phyloP scores from a whole-genome alignment of 1,140 invertebrate genomes.

The Caenorhabditis remanei region DNA sequence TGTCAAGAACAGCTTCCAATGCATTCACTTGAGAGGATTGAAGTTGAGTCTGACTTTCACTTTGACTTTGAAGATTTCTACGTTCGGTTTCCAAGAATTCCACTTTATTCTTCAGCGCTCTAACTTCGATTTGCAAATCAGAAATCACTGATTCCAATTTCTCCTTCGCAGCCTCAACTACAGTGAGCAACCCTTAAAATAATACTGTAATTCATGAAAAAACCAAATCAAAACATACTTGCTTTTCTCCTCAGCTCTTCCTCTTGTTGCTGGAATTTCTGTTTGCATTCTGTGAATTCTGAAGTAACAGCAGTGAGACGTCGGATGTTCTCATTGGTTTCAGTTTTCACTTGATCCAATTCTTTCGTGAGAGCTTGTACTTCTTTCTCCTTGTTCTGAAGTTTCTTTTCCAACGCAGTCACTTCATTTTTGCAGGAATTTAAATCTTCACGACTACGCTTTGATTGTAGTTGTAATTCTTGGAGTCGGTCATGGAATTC shows the following conservation, averaged over 20 bases:
- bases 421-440: constrained; percentile 73
- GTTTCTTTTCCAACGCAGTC: constrained; percentile 70
- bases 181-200: constrained; percentile 60
- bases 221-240: neutral
- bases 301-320: constrained; percentile 62
- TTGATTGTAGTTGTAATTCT: constrained; percentile 74
- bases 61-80: constrained; percentile 74
- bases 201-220: no score
- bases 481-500: constrained; percentile 76
- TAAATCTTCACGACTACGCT: constrained; percentile 73
- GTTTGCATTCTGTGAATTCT: constrained; percentile 65
- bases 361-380: constrained; percentile 72
- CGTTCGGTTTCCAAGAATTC: constrained; percentile 77
- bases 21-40: constrained; percentile 77
- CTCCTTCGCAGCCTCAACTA: constrained; percentile 71
- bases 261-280: constrained; percentile 68
- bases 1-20: constrained; percentile 75
- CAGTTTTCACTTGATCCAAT: constrained; percentile 69
- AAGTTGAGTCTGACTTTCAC: constrained; percentile 74
- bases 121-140: constrained; percentile 75
- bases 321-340: constrained; percentile 71
- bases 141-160: constrained; percentile 71
- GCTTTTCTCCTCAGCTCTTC: constrained; percentile 70
- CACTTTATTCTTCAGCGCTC: constrained; percentile 71
- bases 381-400: constrained; percentile 74